A percentile compares a stretch with the other conserved stretches of the same genome.
phyloP scores from a whole-genome alignment of 2,113 vertebrate genomes.

The Murina feae region DNA sequence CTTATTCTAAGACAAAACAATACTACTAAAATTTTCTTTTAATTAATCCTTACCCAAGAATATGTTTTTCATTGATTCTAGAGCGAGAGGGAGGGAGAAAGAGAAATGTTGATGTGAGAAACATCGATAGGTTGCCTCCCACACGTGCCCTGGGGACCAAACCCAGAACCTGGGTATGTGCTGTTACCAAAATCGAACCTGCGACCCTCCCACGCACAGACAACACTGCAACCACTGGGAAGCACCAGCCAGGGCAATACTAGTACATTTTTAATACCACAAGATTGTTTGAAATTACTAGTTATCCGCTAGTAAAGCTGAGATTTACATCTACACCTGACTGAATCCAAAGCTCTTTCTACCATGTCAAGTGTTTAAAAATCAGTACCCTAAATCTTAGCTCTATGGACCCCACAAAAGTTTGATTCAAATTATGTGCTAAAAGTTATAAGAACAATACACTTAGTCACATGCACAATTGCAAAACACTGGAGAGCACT shows the following conservation, averaged over 20 bases:
- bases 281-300: background rate
- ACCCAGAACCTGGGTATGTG: background rate
- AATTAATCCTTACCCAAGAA: background rate
- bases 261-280: background rate
- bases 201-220: background rate
- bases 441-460: background rate
- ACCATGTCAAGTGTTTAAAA: background rate
- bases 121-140: background rate
- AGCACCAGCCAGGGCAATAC: background rate
- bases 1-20: background rate
- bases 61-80: background rate
- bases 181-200: background rate
- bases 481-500: background rate
- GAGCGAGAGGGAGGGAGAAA: background rate
- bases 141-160: background rate
- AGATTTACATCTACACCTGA: background rate
- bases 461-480: background rate
- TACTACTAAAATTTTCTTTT: background rate
- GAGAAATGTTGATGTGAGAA: background rate
- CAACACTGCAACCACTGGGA: background rate
- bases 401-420: background rate
- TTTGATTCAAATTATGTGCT: background rate
- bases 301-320: background rate
- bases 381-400: background rate
- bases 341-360: background rate